Conservation (phyloP, 35 echinoderm and acorn worm species). For the Holothuria glaberrima region DNA sequence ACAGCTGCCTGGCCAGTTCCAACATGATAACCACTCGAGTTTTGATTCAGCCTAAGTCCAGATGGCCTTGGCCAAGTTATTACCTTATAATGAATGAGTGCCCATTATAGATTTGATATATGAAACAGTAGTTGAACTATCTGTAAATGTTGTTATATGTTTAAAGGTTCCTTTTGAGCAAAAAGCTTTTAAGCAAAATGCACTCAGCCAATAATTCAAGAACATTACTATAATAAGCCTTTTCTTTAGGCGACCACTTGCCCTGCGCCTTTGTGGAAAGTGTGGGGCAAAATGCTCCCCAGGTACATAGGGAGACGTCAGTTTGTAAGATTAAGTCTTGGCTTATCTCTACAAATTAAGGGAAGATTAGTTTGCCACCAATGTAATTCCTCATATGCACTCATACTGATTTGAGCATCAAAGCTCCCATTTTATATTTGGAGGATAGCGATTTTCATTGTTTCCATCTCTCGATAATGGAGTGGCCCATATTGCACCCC, state of each 20-base stretch:
- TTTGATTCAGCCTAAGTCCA: slow-evolving; percentile 55
- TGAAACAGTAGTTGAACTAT: too few species aligned
- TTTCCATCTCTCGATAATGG: too few species aligned
- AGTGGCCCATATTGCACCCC: too few species aligned
- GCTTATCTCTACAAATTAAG: not conserved
- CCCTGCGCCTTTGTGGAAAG: too few species aligned
- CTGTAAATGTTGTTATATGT: too few species aligned
- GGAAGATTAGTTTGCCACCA: too few species aligned
- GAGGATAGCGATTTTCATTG: not conserved
- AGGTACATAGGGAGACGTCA: too few species aligned
- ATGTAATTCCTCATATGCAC: not conserved
- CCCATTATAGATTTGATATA: not conserved
- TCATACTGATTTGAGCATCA: not conserved
- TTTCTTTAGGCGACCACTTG: too few species aligned
- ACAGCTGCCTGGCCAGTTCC: slow-evolving; percentile 61
- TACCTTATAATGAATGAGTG: not conserved
- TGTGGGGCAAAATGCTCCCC: too few species aligned
- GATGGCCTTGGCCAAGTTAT: not conserved
- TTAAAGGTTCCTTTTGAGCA: not conserved
- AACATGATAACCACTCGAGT: slow-evolving; percentile 61
- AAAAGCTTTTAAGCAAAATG: not conserved
- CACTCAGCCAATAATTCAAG: too few species aligned
- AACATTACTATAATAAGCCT: too few species aligned
- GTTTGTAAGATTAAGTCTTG: not conserved
- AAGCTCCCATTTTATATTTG: not conserved